Percentiles rank a stretch among this genome's conserved stretches.
Conservation (phyloP, 1,140 invertebrate genomes). For the Maniola jurtina region DNA sequence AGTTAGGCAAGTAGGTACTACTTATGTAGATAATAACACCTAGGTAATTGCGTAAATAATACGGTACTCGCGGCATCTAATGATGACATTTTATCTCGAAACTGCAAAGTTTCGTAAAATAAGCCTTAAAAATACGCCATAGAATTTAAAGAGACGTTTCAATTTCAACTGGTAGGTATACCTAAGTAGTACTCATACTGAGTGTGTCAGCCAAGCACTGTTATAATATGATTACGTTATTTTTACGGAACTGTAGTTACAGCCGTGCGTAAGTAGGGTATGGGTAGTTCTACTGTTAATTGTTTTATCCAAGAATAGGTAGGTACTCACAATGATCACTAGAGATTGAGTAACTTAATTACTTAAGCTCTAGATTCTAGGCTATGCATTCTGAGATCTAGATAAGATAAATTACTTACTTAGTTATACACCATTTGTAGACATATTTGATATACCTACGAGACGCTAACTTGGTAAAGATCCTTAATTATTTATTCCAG, state of each 20-base stretch:
- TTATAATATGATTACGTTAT: constrained; percentile 11
- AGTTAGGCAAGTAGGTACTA: too few relatives aligned
- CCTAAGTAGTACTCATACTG: background rate
- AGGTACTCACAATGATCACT: too few relatives aligned
- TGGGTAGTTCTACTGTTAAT: background rate
- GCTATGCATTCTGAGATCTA: too few relatives aligned
- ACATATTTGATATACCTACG: too few relatives aligned
- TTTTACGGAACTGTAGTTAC: constrained; percentile 1
- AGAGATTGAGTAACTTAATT: too few relatives aligned
- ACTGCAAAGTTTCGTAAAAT: constrained; percentile 9
- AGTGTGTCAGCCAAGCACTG: constrained; percentile 6
- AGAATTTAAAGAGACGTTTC: background rate
- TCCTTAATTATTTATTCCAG: too few relatives aligned
- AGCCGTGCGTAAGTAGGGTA: background rate
- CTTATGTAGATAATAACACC: background rate
- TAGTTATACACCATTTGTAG: too few relatives aligned
- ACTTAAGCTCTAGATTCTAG: too few relatives aligned
- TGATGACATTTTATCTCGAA: constrained; percentile 6
- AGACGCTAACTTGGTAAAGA: too few relatives aligned
- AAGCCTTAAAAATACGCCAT: background rate
- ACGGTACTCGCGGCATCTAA: constrained; percentile 6
- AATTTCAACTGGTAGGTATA: background rate
- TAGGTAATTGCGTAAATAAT: constrained; percentile 6
- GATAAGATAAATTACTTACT: too few relatives aligned
- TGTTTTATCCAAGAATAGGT: background rate